A percentile compares a stretch with the other conserved stretches of the same genome.
Conservation (phyloP, 2,888 invertebrate genomes). For the Periphyllus acericola region DNA sequence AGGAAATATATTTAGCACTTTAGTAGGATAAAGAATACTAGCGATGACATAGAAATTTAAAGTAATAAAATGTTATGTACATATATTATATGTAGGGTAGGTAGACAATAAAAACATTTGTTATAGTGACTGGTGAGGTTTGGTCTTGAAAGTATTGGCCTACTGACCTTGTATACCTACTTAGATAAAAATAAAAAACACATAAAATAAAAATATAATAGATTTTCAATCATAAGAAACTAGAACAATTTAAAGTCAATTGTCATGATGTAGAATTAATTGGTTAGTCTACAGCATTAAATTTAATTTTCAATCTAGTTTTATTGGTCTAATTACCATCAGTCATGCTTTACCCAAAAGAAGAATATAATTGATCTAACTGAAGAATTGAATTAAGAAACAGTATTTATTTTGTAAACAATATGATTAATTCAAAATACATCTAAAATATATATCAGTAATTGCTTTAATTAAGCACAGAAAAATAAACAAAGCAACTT, state of each 20-base stretch:
- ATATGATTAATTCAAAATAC: conserved; percentile 20
- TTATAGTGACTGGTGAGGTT: conserved; percentile 22
- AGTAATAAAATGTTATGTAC: not conserved
- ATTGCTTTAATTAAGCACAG: not conserved
- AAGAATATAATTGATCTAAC: not conserved
- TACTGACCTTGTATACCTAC: conserved; percentile 48
- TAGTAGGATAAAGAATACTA: not conserved
- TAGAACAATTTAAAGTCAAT: conserved; percentile 32
- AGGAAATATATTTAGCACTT: not conserved
- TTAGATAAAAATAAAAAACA: conserved; percentile 26
- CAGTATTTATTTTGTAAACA: conserved; percentile 36
- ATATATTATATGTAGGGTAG: not conserved
- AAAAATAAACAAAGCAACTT: conserved; percentile 6
- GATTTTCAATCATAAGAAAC: conserved; percentile 51
- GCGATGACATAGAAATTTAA: not conserved
- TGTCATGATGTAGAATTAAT: conserved; percentile 18
- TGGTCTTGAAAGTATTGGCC: conserved; percentile 56
- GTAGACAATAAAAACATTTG: conserved; percentile 24
- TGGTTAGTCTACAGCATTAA: conserved; percentile 35
- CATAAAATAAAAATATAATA: conserved; percentile 7
- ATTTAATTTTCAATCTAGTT: conserved; percentile 28
- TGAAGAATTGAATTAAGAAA: conserved; percentile 1
- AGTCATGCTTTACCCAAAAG: not conserved
- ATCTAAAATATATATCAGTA: not conserved
- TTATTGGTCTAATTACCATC: conserved; percentile 50